A percentile compares a stretch with the other conserved stretches of the same genome.
Conservation (phyloP, 1,140 invertebrate genomes). For the Lineus longissimus region DNA sequence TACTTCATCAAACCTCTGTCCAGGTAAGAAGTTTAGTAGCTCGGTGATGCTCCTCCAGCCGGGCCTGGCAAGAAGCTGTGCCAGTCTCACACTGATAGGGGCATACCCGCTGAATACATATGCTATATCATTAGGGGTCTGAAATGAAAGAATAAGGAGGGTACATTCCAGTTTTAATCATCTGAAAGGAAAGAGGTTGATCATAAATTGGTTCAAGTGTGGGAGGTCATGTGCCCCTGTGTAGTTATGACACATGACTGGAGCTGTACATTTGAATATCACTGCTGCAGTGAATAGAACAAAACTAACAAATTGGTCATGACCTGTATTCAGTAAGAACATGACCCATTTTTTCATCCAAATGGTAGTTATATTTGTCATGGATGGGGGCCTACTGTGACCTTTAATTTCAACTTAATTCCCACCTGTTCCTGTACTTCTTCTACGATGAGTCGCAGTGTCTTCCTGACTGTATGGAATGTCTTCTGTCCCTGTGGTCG, state of each 20-base stretch:
- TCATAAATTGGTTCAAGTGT: too few species aligned
- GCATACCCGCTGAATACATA: conserved; percentile 90
- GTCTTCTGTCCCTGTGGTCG: conserved; percentile 60
- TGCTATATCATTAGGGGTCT: conserved; percentile 80
- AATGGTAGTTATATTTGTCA: background rate
- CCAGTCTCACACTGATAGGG: conserved; percentile 82
- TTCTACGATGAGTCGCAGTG: conserved; percentile 69
- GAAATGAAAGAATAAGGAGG: conserved; percentile 13
- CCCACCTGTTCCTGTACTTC: conserved; percentile 72
- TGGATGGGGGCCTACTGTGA: background rate
- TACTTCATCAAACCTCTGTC: conserved; percentile 60
- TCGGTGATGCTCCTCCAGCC: conserved; percentile 66
- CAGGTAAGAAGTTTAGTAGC: conserved; percentile 64
- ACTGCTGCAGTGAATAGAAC: too few species aligned
- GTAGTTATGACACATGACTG: too few species aligned
- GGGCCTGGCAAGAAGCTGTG: conserved; percentile 70
- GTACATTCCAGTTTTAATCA: conserved; percentile 14
- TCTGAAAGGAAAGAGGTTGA: conserved; percentile 13
- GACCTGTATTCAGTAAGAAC: too few species aligned
- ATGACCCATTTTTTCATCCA: too few species aligned
- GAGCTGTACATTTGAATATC: too few species aligned
- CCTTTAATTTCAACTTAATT: conserved; percentile 3
- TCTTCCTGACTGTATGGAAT: conserved; percentile 54
- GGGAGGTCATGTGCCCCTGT: too few species aligned
- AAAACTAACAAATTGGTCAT: too few species aligned